phyloP scores from a whole-genome alignment of 2,797 vertebrate species.

The Rachycentron canadum region DNA sequence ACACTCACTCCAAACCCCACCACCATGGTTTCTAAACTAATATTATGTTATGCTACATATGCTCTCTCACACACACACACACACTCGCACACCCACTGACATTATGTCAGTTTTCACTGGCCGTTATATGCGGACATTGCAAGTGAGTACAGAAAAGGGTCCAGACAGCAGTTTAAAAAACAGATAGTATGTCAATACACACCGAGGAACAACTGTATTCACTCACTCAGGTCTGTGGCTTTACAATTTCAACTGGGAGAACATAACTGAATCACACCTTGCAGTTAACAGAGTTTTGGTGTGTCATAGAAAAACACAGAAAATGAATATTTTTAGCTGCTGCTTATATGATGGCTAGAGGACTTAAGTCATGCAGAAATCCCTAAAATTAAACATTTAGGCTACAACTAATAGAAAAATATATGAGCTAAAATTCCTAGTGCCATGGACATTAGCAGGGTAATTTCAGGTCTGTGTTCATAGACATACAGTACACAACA shows the following conservation, averaged over 20 bases:
- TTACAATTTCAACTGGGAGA: conserved; percentile 50
- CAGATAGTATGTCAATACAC: conserved; percentile 73
- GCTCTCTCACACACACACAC: conserved; percentile 44
- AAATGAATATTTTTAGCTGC: conserved; percentile 69
- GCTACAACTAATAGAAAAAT: conserved; percentile 57
- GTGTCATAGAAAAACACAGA: conserved; percentile 62
- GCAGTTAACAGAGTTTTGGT: conserved; percentile 48
- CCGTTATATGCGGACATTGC: conserved; percentile 63
- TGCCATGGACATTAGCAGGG: conserved; percentile 9
- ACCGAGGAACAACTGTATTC: conserved; percentile 57
- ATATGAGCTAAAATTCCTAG: conserved; percentile 37
- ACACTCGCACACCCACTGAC: conserved; percentile 49
- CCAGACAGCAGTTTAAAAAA: conserved; percentile 71
- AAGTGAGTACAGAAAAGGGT: conserved; percentile 70
- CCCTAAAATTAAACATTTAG: conserved; percentile 74
- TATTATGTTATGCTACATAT: conserved; percentile 77
- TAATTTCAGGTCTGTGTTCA: conserved; percentile 30
- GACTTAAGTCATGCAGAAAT: conserved; percentile 66
- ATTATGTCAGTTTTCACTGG: conserved; percentile 74
- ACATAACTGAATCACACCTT: conserved; percentile 54
- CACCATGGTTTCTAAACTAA: conserved; percentile 76
- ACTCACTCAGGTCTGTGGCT: conserved; percentile 62
- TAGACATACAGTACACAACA: conserved; percentile 7
- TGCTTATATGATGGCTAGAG: conserved; percentile 67
- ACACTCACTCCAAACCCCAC: conserved; percentile 73